Percentiles rank a stretch among this genome's conserved stretches.
These are phyloP conservation scores for Grammomys dolichurus DNA, from an alignment of 2,113 vertebrate genomes.

Conservation along the genomic window DNA sequence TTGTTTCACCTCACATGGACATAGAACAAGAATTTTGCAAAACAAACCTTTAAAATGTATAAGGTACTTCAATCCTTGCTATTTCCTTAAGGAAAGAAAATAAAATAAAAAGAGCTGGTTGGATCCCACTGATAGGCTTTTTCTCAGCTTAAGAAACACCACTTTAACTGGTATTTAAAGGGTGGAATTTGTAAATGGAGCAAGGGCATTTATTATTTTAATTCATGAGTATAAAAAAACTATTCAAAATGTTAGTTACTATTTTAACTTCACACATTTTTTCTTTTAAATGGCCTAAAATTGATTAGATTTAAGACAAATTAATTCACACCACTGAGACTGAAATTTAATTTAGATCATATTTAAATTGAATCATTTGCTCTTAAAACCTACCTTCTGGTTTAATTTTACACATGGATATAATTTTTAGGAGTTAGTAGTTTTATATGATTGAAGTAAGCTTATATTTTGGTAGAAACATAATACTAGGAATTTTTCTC, in stretches of 20 bases:
- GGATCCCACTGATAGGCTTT: neutral
- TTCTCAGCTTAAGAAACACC: conserved; percentile 49
- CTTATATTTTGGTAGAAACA: conserved; percentile 51
- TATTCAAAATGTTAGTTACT: conserved; percentile 61
- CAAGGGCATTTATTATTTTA: conserved; percentile 64
- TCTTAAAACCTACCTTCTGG: conserved; percentile 16
- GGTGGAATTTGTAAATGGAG: conserved; percentile 41
- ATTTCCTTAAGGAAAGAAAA: conserved; percentile 19
- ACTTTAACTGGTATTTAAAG: conserved; percentile 49
- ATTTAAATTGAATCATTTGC: conserved; percentile 52
- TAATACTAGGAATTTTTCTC: conserved; percentile 1
- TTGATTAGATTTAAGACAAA: conserved; percentile 45
- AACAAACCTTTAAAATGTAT: neutral
- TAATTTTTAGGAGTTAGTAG: conserved; percentile 39
- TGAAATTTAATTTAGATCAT: conserved; percentile 43
- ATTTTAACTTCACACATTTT: conserved; percentile 53
- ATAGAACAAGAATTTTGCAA: conserved; percentile 56
- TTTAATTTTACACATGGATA: neutral
- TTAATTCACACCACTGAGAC: conserved; percentile 54
- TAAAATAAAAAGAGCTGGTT: neutral
- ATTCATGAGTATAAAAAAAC: conserved; percentile 43
- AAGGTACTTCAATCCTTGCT: neutral
- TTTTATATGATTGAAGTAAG: conserved; percentile 34
- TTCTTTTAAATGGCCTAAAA: conserved; percentile 8
- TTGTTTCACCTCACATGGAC: neutral